These are phyloP conservation scores for Embidobia sp. DNA, from an alignment of 2,888 invertebrate species.

Conservation along the genomic window DNA sequence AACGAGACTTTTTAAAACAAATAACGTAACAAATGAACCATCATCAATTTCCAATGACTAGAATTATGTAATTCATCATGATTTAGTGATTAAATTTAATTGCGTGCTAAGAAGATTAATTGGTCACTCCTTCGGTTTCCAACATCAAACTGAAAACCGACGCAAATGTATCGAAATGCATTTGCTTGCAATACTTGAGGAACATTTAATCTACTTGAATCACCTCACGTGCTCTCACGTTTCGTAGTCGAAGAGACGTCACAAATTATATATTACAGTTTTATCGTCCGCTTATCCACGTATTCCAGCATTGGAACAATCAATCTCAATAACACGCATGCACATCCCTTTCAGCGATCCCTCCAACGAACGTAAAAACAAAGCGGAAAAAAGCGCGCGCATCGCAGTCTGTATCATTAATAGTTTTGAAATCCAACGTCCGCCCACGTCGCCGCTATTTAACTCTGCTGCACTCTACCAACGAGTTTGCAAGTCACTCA, in stretches of 20 bases:
- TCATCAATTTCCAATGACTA: no score
- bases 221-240: constrained; percentile 27
- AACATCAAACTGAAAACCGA: not conserved
- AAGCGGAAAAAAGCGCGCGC: constrained; percentile 31
- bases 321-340: constrained; percentile 60
- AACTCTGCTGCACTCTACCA: constrained; percentile 53
- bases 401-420: constrained; percentile 55
- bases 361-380: constrained; percentile 54
- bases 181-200: constrained; percentile 26
- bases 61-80: no score
- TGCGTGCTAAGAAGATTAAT: no score
- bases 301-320: constrained; percentile 48
- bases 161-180: constrained; percentile 6
- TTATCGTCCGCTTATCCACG: constrained; percentile 47
- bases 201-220: constrained; percentile 41
- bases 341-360: constrained; percentile 50
- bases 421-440: constrained; percentile 49
- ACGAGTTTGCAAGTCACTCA: constrained; percentile 68
- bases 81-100: no score
- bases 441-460: constrained; percentile 49
- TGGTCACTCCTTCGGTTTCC: no score
- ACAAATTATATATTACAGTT: constrained; percentile 53
- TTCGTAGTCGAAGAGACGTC: constrained; percentile 40
- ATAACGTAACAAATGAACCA: no score
- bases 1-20: no score